Conservation (phyloP, 2,797 vertebrate species). For the Sebastolobus alascanus region DNA sequence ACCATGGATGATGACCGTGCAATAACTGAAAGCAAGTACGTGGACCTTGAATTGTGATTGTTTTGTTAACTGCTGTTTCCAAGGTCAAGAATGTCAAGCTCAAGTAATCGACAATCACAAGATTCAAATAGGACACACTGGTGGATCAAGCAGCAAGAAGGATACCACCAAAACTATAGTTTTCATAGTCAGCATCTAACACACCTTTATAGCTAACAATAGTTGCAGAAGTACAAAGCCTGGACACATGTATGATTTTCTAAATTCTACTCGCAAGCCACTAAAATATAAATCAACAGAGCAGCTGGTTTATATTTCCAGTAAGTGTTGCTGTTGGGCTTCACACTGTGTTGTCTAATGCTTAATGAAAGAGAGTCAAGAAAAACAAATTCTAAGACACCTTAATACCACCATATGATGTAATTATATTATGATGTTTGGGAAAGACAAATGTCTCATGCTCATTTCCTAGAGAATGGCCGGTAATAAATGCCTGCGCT, state of each 20-base stretch:
- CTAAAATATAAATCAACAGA: not conserved
- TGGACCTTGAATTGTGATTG: not conserved
- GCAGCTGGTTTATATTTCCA: not conserved
- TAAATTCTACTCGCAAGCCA: not conserved
- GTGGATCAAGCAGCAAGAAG: not conserved
- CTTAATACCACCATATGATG: not conserved
- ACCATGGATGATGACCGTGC: not conserved
- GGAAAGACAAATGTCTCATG: slow-evolving; percentile 3
- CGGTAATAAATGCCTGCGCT: not conserved
- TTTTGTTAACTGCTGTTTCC: not conserved
- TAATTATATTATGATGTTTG: not conserved
- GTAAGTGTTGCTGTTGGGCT: not conserved
- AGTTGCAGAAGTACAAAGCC: not conserved
- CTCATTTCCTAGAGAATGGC: not conserved
- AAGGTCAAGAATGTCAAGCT: not conserved
- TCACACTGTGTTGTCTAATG: not conserved
- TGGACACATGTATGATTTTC: not conserved
- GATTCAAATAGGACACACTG: not conserved
- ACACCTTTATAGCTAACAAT: not conserved
- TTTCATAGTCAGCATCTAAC: not conserved
- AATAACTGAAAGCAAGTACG: not conserved
- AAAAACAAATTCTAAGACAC: not conserved
- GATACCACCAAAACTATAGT: not conserved
- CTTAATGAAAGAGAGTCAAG: not conserved
- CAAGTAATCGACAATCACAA: not conserved